phyloP scores from a whole-genome alignment of 1,140 invertebrate genomes.

The Leguminivora glycinivorella region DNA sequence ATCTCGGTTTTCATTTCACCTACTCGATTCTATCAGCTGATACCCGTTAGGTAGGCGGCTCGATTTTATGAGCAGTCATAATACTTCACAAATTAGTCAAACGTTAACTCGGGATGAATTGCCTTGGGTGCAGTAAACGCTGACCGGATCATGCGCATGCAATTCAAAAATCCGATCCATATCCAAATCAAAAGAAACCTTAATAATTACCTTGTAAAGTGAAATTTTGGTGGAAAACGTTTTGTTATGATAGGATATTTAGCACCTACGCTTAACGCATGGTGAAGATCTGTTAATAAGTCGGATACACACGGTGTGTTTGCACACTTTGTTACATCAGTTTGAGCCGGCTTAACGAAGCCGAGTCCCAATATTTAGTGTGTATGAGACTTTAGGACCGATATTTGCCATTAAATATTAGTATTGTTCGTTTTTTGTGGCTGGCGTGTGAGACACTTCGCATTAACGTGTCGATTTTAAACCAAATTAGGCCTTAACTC shows the following conservation, averaged over 20 bases:
- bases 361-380: constrained; percentile 69
- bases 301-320: constrained; percentile 65
- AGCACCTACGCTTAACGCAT: constrained; percentile 31
- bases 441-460: constrained; percentile 59
- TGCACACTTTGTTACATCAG: constrained; percentile 68
- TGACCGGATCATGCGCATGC: constrained; percentile 61
- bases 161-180: constrained; percentile 43
- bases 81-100: constrained; percentile 75
- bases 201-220: constrained; percentile 32
- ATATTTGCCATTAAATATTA: constrained; percentile 74
- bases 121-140: constrained; percentile 74
- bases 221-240: constrained; percentile 7
- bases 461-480: constrained; percentile 61
- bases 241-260: constrained; percentile 37
- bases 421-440: constrained; percentile 58
- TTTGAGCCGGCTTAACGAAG: constrained; percentile 70
- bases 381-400: constrained; percentile 66
- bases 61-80: constrained; percentile 62
- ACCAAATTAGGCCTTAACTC: background rate
- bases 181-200: constrained; percentile 13
- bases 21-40: constrained; percentile 53
- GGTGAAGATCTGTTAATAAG: constrained; percentile 73
- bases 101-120: constrained; percentile 73
- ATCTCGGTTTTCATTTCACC: constrained; percentile 31
- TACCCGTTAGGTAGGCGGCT: constrained; percentile 45